These are phyloP conservation scores for Scartelaos histophorus DNA, from an alignment of 2,113 vertebrate genomes.

Conservation along the genomic window DNA sequence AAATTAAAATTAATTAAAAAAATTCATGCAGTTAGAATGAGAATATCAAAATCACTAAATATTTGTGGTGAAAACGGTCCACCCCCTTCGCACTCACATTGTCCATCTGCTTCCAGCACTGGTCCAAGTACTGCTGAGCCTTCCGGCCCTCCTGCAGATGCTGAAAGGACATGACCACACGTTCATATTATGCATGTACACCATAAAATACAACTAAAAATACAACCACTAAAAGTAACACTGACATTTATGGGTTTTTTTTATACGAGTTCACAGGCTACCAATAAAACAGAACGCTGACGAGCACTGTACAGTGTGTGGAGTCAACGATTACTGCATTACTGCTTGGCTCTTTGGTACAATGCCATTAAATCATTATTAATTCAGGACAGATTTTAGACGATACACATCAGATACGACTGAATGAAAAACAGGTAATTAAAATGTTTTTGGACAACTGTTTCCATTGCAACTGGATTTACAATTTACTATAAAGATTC, in stretches of 20 bases:
- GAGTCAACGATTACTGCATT: background rate
- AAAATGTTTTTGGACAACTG: no score
- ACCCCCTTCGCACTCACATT: constrained; percentile 84
- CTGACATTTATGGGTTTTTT: background rate
- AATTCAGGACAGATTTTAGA: background rate
- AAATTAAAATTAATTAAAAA: constrained; percentile 37
- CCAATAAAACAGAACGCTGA: constrained; percentile 2
- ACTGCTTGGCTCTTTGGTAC: background rate
- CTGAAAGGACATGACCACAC: constrained; percentile 66
- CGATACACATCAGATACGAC: background rate
- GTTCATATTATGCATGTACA: constrained; percentile 26
- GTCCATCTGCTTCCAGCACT: constrained; percentile 99
- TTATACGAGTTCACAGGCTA: background rate
- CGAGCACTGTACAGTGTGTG: background rate
- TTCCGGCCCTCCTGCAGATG: constrained; percentile 98
- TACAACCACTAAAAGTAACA: constrained; percentile 1
- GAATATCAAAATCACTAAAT: constrained; percentile 8
- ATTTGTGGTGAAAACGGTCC: constrained; percentile 46
- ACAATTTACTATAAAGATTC: no score
- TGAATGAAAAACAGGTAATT: no score
- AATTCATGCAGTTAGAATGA: constrained; percentile 13
- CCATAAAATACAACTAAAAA: constrained; percentile 30
- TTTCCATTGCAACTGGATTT: no score
- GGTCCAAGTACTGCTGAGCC: constrained; percentile 94
- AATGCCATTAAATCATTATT: background rate